Evolutionary conservation across 1,140 invertebrate species (phyloP).

Genomic region (Hetaerina americana): DNA sequence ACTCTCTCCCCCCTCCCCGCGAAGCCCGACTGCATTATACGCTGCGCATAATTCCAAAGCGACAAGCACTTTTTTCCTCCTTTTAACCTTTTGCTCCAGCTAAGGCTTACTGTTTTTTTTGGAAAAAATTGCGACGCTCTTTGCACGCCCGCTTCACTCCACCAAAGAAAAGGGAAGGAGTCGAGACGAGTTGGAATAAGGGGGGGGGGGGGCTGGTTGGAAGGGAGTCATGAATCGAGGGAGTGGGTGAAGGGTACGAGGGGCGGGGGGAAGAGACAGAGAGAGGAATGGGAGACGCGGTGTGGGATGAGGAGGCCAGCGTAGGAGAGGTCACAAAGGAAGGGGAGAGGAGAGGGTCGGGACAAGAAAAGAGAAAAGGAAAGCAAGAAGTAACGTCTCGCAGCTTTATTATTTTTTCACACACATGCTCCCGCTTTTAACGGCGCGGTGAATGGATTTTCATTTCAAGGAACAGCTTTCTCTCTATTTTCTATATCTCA

Average conservation of each 20-base stretch:
- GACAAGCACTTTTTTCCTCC: not conserved
- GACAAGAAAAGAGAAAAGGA: too few relatives aligned
- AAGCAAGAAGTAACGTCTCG: too few relatives aligned
- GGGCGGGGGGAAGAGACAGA: too few relatives aligned
- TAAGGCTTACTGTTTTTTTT: not conserved
- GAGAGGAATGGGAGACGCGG: too few relatives aligned
- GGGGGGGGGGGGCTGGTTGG: too few relatives aligned
- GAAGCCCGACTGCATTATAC: not conserved
- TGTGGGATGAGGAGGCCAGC: too few relatives aligned
- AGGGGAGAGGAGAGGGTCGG: too few relatives aligned
- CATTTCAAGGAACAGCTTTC: not conserved
- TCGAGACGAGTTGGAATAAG: too few relatives aligned
- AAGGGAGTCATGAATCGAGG: too few relatives aligned
- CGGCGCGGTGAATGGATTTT: not conserved
- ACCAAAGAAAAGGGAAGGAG: not conserved
- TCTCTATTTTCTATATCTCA: not conserved
- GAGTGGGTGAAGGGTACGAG: too few relatives aligned
- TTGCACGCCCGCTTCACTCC: not conserved
- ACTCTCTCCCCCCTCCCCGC: not conserved
- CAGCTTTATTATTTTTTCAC: not conserved
- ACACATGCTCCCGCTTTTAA: not conserved
- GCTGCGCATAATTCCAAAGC: not conserved
- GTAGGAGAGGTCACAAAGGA: too few relatives aligned
- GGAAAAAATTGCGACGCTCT: not conserved
- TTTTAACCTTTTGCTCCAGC: too few relatives aligned